Conservation (phyloP, 2,888 invertebrate species). For the Trachelus iudaicus region DNA sequence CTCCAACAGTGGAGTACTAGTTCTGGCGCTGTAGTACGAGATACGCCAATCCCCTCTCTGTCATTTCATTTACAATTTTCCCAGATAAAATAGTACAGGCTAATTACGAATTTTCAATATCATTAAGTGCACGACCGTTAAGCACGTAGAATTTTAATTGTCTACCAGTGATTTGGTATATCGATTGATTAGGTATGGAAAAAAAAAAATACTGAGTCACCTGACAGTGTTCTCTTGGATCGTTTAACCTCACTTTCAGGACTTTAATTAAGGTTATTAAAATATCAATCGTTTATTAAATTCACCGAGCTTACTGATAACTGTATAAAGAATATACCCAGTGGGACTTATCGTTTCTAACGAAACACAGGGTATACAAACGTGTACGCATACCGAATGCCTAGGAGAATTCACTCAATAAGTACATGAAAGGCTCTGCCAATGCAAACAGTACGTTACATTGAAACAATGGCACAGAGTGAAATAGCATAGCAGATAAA, state of each 20-base stretch:
- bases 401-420: constrained; percentile 1
- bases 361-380: not conserved
- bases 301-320: not conserved
- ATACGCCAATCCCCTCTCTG: not conserved
- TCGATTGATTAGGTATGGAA: not conserved
- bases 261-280: not conserved
- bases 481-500: not conserved
- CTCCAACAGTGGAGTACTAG: not conserved
- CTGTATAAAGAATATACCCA: not conserved
- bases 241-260: no score
- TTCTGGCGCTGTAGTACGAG: not conserved
- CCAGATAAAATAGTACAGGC: not conserved
- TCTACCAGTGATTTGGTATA: not conserved
- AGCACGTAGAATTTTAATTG: not conserved
- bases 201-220: not conserved
- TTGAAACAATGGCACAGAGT: not conserved
- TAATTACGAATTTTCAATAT: not conserved
- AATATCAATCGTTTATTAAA: not conserved
- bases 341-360: not conserved
- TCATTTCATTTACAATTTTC: not conserved
- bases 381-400: not conserved
- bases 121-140: not conserved
- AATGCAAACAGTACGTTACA: not conserved
- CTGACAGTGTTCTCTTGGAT: not conserved
- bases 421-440: not conserved